These are phyloP conservation scores for Hymenopus coronatus DNA, from an alignment of 2,888 invertebrate genomes.

Conservation along the genomic window DNA sequence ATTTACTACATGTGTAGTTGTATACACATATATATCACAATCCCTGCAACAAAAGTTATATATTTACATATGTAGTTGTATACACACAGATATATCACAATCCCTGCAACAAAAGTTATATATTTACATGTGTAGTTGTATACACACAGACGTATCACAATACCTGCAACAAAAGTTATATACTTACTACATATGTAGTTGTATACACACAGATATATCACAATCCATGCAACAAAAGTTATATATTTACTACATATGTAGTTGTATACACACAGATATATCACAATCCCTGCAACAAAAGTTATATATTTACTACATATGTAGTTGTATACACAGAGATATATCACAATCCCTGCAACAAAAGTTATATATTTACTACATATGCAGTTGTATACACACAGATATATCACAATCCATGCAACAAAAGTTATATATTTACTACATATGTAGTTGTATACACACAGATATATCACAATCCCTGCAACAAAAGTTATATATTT, in stretches of 20 bases:
- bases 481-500: slow-evolving; percentile 48
- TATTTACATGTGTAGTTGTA: slow-evolving; percentile 41
- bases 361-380: slow-evolving; percentile 36
- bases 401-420: slow-evolving; percentile 76
- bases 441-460: too few relatives aligned
- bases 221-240: slow-evolving; percentile 67
- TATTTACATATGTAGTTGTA: too few relatives aligned
- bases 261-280: slow-evolving; percentile 74
- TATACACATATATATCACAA: too few relatives aligned
- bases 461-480: slow-evolving; percentile 78
- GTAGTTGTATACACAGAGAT: slow-evolving; percentile 75
- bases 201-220: slow-evolving; percentile 64
- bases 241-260: too few relatives aligned
- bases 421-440: slow-evolving; percentile 42
- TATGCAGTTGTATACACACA: too few relatives aligned
- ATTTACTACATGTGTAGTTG: too few relatives aligned
- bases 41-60: too few relatives aligned
- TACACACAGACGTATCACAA: slow-evolving; percentile 72
- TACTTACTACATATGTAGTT: too few relatives aligned
- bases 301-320: slow-evolving; percentile 4
- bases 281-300: slow-evolving; percentile 71
- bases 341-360: slow-evolving; percentile 74
- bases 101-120: too few relatives aligned
- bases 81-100: too few relatives aligned
- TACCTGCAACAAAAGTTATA: slow-evolving; percentile 63